A percentile compares a stretch with the other conserved stretches of the same genome.
Evolutionary conservation across 2,888 invertebrate species (phyloP).

Genomic region (Perithous albicinctus): DNA sequence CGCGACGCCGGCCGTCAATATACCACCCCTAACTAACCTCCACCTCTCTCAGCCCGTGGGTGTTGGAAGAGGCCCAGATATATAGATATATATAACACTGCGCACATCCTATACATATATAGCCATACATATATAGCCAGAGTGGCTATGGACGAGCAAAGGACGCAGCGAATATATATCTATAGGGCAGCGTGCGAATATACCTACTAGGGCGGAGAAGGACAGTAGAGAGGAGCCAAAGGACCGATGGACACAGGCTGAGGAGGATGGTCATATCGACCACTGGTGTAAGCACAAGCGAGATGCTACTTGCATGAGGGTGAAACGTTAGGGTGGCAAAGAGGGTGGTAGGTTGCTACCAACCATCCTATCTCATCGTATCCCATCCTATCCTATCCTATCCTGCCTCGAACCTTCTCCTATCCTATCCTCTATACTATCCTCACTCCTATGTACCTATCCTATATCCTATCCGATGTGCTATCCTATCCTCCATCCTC

Average conservation of each 20-base stretch:
- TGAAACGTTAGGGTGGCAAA: slow-evolving; percentile 60
- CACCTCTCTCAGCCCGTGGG: slow-evolving; percentile 65
- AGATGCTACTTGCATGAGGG: slow-evolving; percentile 58
- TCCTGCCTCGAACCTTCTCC: slow-evolving; percentile 73
- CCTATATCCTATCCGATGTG: slow-evolving; percentile 62
- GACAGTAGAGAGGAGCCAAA: slow-evolving; percentile 62
- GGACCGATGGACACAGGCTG: slow-evolving; percentile 67
- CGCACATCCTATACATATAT: slow-evolving; percentile 17
- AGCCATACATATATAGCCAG: slow-evolving; percentile 19
- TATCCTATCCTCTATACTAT: slow-evolving; percentile 52
- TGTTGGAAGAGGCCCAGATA: slow-evolving; percentile 59
- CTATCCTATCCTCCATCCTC: slow-evolving; percentile 56
- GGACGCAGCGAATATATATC: slow-evolving; percentile 56
- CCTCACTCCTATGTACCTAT: slow-evolving; percentile 48
- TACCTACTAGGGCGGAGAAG: slow-evolving; percentile 44
- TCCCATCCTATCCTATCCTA: slow-evolving; percentile 73
- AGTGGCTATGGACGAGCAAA: slow-evolving; percentile 46
- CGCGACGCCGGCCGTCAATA: slow-evolving; percentile 85
- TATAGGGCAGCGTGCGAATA: slow-evolving; percentile 34
- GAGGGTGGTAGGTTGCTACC: slow-evolving; percentile 73
- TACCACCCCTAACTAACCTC: slow-evolving; percentile 84
- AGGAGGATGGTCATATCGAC: slow-evolving; percentile 57
- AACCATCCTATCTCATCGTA: slow-evolving; percentile 72
- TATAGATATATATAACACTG: slow-evolving; percentile 19
- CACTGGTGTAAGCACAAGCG: not conserved